These are phyloP conservation scores for Ceratina calcarata DNA, from an alignment of 1,140 invertebrate species.

Conservation along the genomic window DNA sequence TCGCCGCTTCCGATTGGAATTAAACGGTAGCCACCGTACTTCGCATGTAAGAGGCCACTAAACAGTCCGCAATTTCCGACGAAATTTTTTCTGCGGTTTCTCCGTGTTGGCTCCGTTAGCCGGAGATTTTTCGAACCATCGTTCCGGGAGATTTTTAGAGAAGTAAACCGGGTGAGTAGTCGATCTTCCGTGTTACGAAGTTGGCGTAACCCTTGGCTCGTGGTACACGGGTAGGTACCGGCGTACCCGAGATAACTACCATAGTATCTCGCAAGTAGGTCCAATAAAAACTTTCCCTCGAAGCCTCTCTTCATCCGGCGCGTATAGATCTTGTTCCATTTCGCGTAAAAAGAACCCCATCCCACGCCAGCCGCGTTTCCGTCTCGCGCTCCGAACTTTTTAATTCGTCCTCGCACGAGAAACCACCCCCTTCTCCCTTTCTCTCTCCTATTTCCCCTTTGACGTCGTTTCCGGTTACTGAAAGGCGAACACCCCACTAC, in stretches of 20 bases:
- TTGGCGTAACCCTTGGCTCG: constrained; percentile 11
- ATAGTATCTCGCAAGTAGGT: constrained; percentile 44
- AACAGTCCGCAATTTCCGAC: constrained; percentile 19
- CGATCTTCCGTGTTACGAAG: constrained; percentile 27
- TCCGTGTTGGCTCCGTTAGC: background rate
- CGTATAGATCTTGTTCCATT: constrained; percentile 57
- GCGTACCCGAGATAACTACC: constrained; percentile 54
- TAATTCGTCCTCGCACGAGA: constrained; percentile 58
- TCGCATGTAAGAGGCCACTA: background rate
- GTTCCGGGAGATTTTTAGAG: background rate
- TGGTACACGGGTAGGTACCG: background rate
- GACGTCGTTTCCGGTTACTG: constrained; percentile 41
- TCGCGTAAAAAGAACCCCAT: constrained; percentile 44
- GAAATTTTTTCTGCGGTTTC: constrained; percentile 10
- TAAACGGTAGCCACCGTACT: background rate
- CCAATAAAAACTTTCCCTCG: constrained; percentile 63
- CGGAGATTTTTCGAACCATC: background rate
- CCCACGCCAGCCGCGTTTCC: background rate
- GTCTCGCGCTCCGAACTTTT: constrained; percentile 51
- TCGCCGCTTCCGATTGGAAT: background rate
- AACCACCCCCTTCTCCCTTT: constrained; percentile 9
- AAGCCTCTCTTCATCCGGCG: constrained; percentile 45
- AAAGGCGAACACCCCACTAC: constrained; percentile 14
- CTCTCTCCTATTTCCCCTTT: constrained; percentile 30
- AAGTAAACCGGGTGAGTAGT: constrained; percentile 27